Base-by-base conservation (phyloP, 2,888 invertebrate genomes). In the Timema podura region DNA sequence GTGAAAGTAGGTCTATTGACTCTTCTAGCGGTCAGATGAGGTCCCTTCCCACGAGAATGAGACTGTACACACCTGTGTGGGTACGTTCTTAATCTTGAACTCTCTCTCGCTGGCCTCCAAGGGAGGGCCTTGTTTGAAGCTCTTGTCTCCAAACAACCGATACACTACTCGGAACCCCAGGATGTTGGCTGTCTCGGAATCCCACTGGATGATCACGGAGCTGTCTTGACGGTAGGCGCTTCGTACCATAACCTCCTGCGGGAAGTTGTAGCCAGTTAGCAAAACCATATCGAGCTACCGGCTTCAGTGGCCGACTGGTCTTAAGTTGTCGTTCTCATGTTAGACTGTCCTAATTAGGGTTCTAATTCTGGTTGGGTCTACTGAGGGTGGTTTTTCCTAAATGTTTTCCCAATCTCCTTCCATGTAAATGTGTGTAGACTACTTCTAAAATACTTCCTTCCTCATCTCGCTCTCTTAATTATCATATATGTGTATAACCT, bases 61-160 rank as follows among this genome's bases (percentile, higher is more conserved):
- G 30, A 30, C 30, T 30, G 30, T 30, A 71, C 79, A 82, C 82
- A 92, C 92, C 88, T 92, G 93, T 10, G 91, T 88, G 64, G 95
- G 95, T 72, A 96, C 93, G 78, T 95, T 95, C 82, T 94, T 94
- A 72, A 96, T 94, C 82, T 93, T 94, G 79, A 95, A 95, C 81
- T 95, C 95, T 76, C 94, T 84, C 82, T 95, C 94, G 78, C 92
- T 93, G 30, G 93, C 90, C 81, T 95, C 94, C 71, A 96, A 82
- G 1, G 94, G 93, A 15, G 95, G 94, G 6, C 95, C 95, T 80
- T 93, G 92, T 77, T 95, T 94, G 82, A 95, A 96, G 76, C 87
- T 91, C 79, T 92, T 91, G 77, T 95, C 95, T 6, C 95, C 96
- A 77, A 96, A 96, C 59, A 95, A 83, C 69, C 95, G 84, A 80